Evolutionary conservation across 2,113 vertebrate genomes (phyloP).

Genomic region (Leucoraja erinaceus): DNA sequence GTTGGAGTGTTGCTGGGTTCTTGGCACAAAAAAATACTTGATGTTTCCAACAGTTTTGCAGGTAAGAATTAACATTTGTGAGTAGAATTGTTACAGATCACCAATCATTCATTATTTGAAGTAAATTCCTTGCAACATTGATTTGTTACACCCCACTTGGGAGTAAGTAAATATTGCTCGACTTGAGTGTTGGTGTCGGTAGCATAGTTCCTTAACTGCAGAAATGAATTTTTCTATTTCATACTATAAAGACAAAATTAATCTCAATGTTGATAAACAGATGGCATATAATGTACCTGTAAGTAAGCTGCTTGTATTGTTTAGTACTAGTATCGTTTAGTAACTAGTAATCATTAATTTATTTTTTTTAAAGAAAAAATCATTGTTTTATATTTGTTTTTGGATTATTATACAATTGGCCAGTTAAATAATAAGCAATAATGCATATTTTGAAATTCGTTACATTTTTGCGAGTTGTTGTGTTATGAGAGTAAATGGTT

Average conservation of each 20-base stretch:
- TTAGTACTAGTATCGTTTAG: neutral
- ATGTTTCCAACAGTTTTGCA: conserved; percentile 97
- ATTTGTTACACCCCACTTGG: neutral
- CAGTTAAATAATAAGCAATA: neutral
- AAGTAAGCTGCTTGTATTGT: neutral
- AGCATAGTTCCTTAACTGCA: neutral
- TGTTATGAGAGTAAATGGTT: neutral
- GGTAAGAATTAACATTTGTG: conserved; percentile 59
- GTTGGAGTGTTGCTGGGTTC: conserved; percentile 92
- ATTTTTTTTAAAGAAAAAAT: neutral
- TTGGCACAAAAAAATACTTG: conserved; percentile 92
- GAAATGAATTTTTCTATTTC: neutral
- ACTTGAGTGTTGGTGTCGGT: neutral
- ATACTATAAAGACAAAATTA: neutral
- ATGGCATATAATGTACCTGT: neutral
- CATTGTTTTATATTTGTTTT: neutral
- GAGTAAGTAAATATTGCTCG: neutral
- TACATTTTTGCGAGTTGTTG: neutral
- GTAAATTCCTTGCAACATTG: neutral
- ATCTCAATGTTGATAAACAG: neutral
- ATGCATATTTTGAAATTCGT: neutral
- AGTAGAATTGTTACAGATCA: neutral
- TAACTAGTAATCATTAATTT: neutral
- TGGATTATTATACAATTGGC: neutral
- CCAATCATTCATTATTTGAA: neutral